Base-by-base conservation (phyloP, 2,113 vertebrate genomes). In the Caloenas nicobarica region DNA sequence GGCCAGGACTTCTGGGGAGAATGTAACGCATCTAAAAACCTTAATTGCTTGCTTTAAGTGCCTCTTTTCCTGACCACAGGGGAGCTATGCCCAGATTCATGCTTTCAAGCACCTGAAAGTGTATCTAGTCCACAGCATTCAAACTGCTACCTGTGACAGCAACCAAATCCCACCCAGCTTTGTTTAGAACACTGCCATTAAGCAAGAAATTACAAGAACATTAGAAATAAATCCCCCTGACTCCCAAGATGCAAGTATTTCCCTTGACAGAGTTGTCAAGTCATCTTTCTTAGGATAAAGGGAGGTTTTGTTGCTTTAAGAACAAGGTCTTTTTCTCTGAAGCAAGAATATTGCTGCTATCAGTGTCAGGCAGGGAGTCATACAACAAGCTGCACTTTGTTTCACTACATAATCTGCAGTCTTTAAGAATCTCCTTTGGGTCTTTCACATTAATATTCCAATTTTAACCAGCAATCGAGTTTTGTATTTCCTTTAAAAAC, bases 381-480 rank as follows among this genome's bases (percentile, higher is more conserved):
- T 29, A 81, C 88, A 68, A 96, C 86, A 93, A 88, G 53, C 44
- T 73, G 44, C 16, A 33, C 91, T 91, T 91, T 93, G 94, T 92
- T 86, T 88, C 4, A 1, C 65, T 88, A 91, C 33, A 78, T 42
- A 13, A 78, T 60, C 46, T 72, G 16, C 24, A 73, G 64, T 26
- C 33, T 58, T 92, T 28, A 53, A 24, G 40, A 88, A 50, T 28
- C 64, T 94, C 76, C 71, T 82, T 78, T 50, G 50, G 48, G 57
- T 34, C 61, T 85, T 81, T 51, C 53, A 91, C 13, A 33, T 66
- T 74, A 70, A 57, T 53, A 88, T 57, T 86, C 40, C 74, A 40
- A 44, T 82, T 94, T 82, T 76, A 85, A 76, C 38, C 50, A 82
- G 31, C 36, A 90, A 77, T 0, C 3, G 4, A 72, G 38, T 64